These are phyloP conservation scores for Pseudomugil gertrudae DNA, from an alignment of 2,797 vertebrate species.

Conservation along the genomic window DNA sequence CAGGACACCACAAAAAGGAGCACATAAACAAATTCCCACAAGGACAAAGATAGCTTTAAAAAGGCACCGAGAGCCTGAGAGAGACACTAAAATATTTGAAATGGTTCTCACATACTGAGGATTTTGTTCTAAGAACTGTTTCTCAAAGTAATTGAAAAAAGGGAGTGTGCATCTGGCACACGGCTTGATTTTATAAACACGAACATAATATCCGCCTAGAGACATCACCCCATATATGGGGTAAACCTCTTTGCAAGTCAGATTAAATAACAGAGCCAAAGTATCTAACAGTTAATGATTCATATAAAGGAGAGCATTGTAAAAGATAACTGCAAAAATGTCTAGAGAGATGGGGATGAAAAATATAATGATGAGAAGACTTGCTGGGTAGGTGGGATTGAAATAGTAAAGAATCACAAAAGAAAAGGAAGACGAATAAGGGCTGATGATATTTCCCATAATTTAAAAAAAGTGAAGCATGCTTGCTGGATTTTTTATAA, in stretches of 20 bases:
- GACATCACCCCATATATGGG: slow-evolving; percentile 4
- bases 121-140: neutral
- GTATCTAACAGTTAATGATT: slow-evolving; percentile 13
- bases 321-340: slow-evolving; percentile 2
- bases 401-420: neutral
- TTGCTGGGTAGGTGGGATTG: neutral
- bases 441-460: neutral
- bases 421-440: neutral
- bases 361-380: neutral
- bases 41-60: neutral
- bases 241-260: slow-evolving; percentile 8
- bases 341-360: neutral
- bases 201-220: neutral
- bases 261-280: slow-evolving; percentile 24
- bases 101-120: neutral
- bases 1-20: neutral
- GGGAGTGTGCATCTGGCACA: neutral
- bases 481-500: neutral
- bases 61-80: too few relatives aligned
- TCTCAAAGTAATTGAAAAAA: neutral
- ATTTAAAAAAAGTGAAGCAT: neutral
- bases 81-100: neutral
- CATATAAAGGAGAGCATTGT: neutral
- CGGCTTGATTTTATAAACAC: neutral
- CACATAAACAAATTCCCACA: neutral